Conservation (phyloP, 2,888 invertebrate genomes). For the Leptinotarsa juncta region DNA sequence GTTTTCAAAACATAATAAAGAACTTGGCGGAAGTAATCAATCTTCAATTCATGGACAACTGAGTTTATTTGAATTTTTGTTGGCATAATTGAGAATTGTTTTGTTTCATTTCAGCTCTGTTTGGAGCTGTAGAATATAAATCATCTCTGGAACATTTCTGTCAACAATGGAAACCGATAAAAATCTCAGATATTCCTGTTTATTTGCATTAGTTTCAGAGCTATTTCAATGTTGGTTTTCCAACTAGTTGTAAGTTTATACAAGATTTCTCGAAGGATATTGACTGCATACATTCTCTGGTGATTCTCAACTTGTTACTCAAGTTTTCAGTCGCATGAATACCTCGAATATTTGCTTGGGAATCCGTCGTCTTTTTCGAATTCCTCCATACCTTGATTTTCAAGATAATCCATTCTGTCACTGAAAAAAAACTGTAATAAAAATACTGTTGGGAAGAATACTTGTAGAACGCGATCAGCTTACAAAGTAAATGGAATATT, state of each 20-base stretch:
- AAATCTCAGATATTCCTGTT: slow-evolving; percentile 6
- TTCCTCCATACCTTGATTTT: slow-evolving; percentile 13
- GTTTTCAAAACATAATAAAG: too few species aligned
- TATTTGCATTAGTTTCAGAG: background rate
- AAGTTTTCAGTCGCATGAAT: slow-evolving; percentile 14
- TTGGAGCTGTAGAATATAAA: too few species aligned
- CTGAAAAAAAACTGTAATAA: slow-evolving; percentile 15
- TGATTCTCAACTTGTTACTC: slow-evolving; percentile 16
- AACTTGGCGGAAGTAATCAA: too few species aligned
- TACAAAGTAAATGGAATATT: slow-evolving; percentile 19
- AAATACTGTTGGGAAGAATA: slow-evolving; percentile 13
- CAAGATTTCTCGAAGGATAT: slow-evolving; percentile 15
- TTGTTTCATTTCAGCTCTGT: too few species aligned
- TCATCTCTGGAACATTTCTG: background rate
- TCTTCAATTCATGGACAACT: too few species aligned
- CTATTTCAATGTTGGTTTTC: slow-evolving; percentile 8
- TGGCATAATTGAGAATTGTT: too few species aligned
- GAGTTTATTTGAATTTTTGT: too few species aligned
- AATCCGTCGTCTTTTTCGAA: slow-evolving; percentile 17
- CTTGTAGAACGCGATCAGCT: slow-evolving; percentile 11
- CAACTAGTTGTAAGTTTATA: slow-evolving; percentile 13
- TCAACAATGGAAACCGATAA: background rate
- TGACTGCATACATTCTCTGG: slow-evolving; percentile 16
- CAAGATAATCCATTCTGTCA: slow-evolving; percentile 11
- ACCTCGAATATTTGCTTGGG: slow-evolving; percentile 12